Conservation (phyloP, 2,797 vertebrate genomes). For the Sebastes ruberrimus region DNA sequence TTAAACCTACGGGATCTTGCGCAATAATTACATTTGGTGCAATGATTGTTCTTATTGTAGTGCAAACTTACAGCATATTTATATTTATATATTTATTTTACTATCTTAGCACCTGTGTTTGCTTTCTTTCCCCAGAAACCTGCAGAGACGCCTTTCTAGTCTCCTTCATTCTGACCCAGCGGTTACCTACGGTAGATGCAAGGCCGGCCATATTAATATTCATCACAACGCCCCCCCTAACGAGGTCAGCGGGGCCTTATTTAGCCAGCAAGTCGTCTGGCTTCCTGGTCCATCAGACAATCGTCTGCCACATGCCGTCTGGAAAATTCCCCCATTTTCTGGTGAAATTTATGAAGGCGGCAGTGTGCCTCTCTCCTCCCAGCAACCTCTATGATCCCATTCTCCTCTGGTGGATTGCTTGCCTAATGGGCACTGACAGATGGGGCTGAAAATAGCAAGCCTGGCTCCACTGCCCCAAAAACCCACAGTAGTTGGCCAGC, state of each 20-base stretch:
- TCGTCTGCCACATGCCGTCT: conserved; percentile 78
- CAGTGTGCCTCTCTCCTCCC: conserved; percentile 71
- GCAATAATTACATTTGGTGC: not conserved
- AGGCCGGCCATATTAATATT: conserved; percentile 73
- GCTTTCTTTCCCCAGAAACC: not conserved
- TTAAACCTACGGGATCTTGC: not conserved
- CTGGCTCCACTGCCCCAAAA: conserved; percentile 73
- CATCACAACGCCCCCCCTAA: conserved; percentile 78
- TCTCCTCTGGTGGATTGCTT: conserved; percentile 85
- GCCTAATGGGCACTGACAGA: conserved; percentile 85
- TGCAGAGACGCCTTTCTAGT: conserved; percentile 5
- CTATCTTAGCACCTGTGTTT: not conserved
- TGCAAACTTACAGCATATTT: no score
- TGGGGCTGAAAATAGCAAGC: conserved; percentile 80
- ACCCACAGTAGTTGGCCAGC: conserved; percentile 58
- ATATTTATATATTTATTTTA: no score
- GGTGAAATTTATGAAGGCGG: conserved; percentile 80
- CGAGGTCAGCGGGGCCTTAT: conserved; percentile 80
- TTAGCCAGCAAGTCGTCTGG: conserved; percentile 76
- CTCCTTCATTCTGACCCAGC: conserved; percentile 60
- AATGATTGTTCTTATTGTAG: no score
- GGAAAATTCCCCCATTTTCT: conserved; percentile 82
- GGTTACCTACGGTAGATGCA: conserved; percentile 76
- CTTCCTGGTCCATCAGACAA: conserved; percentile 79
- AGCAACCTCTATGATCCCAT: conserved; percentile 84